Evolutionary conservation across 1,140 invertebrate species (phyloP).

Genomic region (Anagrus nilaparvatae): DNA sequence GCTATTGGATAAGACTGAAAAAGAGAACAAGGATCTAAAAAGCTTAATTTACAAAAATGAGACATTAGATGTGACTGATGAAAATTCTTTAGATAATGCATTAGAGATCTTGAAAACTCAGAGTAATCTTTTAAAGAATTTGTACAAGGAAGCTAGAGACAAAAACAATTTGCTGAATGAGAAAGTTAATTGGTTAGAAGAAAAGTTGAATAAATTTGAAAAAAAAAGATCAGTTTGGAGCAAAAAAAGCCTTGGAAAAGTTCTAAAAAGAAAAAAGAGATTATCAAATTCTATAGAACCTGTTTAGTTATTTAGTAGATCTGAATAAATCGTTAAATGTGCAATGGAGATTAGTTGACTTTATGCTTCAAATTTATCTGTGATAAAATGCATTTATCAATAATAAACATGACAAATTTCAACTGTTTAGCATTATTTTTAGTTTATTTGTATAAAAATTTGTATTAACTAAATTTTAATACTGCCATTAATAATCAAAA

Average conservation of each 20-base stretch:
- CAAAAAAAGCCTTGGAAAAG: slow-evolving; percentile 9
- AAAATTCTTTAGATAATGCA: no score
- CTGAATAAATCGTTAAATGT: no score
- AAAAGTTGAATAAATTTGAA: slow-evolving; percentile 12
- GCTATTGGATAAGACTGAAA: no score
- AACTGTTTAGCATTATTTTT: background rate
- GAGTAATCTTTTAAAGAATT: slow-evolving; percentile 9
- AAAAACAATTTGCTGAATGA: slow-evolving; percentile 9
- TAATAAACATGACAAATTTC: background rate
- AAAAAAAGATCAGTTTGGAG: slow-evolving; percentile 10
- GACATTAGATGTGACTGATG: no score
- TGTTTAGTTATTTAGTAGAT: no score
- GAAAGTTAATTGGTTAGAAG: slow-evolving; percentile 7
- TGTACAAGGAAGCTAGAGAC: slow-evolving; percentile 5
- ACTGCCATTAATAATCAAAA: no score
- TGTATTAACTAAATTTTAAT: no score
- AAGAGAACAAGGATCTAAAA: no score
- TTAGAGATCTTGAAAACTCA: slow-evolving; percentile 7
- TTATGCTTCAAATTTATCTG: no score
- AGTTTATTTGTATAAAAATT: no score
- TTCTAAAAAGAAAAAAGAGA: slow-evolving; percentile 11
- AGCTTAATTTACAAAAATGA: no score
- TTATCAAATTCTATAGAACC: slow-evolving; percentile 9
- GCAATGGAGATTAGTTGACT: no score
- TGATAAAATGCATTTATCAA: background rate